Base-by-base conservation (phyloP, 2,797 vertebrate species). In the Brotula barbata region DNA sequence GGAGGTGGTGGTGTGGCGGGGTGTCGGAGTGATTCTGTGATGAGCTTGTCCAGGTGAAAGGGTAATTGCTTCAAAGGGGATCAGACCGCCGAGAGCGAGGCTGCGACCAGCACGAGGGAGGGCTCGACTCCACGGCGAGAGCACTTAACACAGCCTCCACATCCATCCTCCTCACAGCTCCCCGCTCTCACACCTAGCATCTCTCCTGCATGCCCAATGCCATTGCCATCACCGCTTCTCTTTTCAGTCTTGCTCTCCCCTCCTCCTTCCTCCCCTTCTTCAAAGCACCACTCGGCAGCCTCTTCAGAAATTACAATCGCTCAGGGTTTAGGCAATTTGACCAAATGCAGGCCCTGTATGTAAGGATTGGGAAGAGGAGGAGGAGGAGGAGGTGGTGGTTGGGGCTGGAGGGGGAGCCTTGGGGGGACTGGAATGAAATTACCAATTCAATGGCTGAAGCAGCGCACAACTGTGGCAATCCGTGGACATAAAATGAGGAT, bases 1-100 rank as follows among this genome's bases (percentile, higher is more conserved):
- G 16, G 41, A 41, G 10, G 22, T 39, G 37, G 58, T 8, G 48
- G 42, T 63, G 49, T 44, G 42, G 31, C 65, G 63, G 49, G 15
- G 50, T 42, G 59, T 71, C 46, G 15, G 39, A 68, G 72, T 50
- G 77, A 73, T 74, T 82, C 63, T 71, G 81, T 90, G 88, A 91
- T 90, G 87, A 91, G 88, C 89, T 81, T 70, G 88, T 90, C 85
- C 85, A 84, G 92, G 93, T 93, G 88, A 91, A 94, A 94, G 93
- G 92, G 89, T 95, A 95, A 96, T 95, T 95, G 92, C 90, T 89
- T 88, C 89, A 91, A 93, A 94, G 91, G 92, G 90, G 85, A 87
- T 88, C 79, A 71, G 84, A 84, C 74, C 51, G 73, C 82, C 59
- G 19, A 73, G 84, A 85, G 81, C 72, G 36, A 84, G 75, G 78